Percentiles rank a stretch among this genome's conserved stretches.
These are phyloP conservation scores for Protobothrops mucrosquamatus DNA, from an alignment of 2,113 vertebrate species.

Conservation along the genomic window DNA sequence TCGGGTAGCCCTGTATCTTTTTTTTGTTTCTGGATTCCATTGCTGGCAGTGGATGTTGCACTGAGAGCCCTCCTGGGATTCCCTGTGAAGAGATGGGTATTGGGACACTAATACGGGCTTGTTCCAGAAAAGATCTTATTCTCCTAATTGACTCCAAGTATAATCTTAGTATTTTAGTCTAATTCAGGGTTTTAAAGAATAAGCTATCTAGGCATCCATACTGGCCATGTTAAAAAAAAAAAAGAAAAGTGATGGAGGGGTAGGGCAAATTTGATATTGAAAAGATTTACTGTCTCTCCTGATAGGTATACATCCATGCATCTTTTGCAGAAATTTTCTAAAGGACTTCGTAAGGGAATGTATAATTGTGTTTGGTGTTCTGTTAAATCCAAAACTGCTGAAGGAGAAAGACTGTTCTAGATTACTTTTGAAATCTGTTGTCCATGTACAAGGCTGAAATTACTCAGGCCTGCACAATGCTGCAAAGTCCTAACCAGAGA, in stretches of 20 bases:
- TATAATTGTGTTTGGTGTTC: constrained; percentile 38
- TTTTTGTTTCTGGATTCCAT: neutral
- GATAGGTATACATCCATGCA: neutral
- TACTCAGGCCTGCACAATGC: constrained; percentile 27
- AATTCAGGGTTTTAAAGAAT: constrained; percentile 56
- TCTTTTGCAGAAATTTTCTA: constrained; percentile 22
- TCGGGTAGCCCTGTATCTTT: neutral
- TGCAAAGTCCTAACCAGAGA: neutral
- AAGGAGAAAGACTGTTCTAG: constrained; percentile 17
- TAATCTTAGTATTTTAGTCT: constrained; percentile 21
- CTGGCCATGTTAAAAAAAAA: constrained; percentile 46
- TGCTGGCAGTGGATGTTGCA: constrained; percentile 32
- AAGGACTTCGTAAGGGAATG: constrained; percentile 26
- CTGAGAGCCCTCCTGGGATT: constrained; percentile 28
- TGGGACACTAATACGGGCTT: constrained; percentile 3
- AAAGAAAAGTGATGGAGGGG: constrained; percentile 4
- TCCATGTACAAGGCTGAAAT: constrained; percentile 41
- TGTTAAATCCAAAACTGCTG: constrained; percentile 12
- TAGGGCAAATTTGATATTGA: constrained; percentile 35
- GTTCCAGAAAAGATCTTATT: constrained; percentile 26
- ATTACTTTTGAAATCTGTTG: constrained; percentile 42
- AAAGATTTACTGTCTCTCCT: constrained; percentile 25
- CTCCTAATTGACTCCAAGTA: neutral
- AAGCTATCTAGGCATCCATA: constrained; percentile 49
- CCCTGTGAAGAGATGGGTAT: constrained; percentile 11